Base-by-base conservation (phyloP, 2,113 vertebrate species). In the Phodopus roborovskii region DNA sequence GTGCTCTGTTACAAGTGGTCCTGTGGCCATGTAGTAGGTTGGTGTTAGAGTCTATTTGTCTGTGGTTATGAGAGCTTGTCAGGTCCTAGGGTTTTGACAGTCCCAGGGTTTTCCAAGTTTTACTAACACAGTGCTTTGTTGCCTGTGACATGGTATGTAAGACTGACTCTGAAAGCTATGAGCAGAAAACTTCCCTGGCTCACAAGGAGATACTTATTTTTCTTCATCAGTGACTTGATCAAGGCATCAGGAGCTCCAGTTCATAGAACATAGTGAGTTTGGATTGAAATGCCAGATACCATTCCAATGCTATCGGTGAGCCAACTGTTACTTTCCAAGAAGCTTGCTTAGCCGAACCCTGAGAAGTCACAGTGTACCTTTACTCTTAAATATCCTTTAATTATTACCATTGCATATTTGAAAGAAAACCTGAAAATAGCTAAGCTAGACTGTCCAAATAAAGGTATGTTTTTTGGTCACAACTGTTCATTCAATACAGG, bases 141-240 rank as follows among this genome's bases (percentile, higher is more conserved):
- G 98, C 97, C 7, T 28, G 1, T 82, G 98, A 98, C 17, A 98
- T 98, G 96, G 88, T 79, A 24, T 99, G 98, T 89, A 50, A 98
- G 64, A 98, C 99, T 10, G 98, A 99, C 20, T 99, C 99, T 94
- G 98, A 98, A 97, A 28, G 98, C 99, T 99, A 98, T 96, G 96
- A 90, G 97, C 98, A 10, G 0, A 26, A 36, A 91, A 94, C 22
- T 95, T 98, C 50, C 98, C 99, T 83, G 95, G 97, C 90, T 97
- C 96, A 42, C 96, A 53, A 98, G 98, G 98, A 98, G 98, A 70
- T 99, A 97, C 85, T 98, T 98, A 7, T 98, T 97, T 81, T 5
- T 99, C 4, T 99, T 98, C 60, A 98, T 85, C 98, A 99, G 50
- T 98, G 98, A 12, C 99, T 98, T 39, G 98, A 99, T 88, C 98